Evolutionary conservation across 2,888 invertebrate genomes (phyloP).

Genomic region (Bembecia ichneumoniformis): DNA sequence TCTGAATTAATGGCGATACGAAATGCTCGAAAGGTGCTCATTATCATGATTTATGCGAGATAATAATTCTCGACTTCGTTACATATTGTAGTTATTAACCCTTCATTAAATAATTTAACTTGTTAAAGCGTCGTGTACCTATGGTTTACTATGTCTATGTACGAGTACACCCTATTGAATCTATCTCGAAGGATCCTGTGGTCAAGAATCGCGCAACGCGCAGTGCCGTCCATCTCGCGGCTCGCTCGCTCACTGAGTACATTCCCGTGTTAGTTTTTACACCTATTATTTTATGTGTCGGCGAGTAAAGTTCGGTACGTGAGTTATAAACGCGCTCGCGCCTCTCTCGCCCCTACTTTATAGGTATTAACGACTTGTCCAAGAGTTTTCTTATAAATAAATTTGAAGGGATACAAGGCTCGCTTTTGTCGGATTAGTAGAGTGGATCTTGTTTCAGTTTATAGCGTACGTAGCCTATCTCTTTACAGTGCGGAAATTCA

Average conservation of each 20-base stretch:
- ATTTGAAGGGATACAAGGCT: conserved; percentile 74
- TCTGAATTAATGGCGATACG: conserved; percentile 71
- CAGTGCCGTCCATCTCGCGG: conserved; percentile 59
- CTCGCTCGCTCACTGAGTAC: conserved; percentile 68
- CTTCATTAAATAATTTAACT: conserved; percentile 3
- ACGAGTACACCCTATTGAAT: background rate
- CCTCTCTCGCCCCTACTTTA: conserved; percentile 73
- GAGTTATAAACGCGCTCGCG: conserved; percentile 73
- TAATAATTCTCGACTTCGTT: conserved; percentile 48
- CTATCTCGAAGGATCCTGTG: conserved; percentile 3
- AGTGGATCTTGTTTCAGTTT: conserved; percentile 73
- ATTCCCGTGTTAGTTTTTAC: conserved; percentile 73
- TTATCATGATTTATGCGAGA: conserved; percentile 71
- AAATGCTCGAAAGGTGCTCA: conserved; percentile 70
- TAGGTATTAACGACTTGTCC: conserved; percentile 74
- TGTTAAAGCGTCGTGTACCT: background rate
- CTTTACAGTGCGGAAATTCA: conserved; percentile 57
- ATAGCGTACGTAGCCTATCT: conserved; percentile 62
- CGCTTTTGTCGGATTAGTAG: conserved; percentile 73
- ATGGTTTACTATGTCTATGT: background rate
- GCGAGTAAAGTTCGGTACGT: conserved; percentile 73
- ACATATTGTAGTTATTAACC: conserved; percentile 48
- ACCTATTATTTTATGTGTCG: conserved; percentile 74
- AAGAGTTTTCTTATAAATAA: conserved; percentile 74
- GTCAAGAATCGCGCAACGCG: conserved; percentile 16